Base-by-base conservation (phyloP, 2,113 vertebrate genomes). In the Sturnira hondurensis region DNA sequence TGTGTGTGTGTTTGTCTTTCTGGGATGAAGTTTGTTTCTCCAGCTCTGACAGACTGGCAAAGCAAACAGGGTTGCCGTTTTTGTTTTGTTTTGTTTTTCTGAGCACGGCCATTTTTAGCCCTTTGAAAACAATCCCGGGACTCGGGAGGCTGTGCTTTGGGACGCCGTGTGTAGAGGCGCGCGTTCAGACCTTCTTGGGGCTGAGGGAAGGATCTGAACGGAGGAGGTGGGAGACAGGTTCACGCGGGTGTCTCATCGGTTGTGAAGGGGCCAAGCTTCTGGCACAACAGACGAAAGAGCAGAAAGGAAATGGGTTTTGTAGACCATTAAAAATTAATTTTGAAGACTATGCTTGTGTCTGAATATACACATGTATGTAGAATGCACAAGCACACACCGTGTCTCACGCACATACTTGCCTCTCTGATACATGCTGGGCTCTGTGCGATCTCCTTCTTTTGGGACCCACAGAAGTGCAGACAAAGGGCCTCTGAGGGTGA, bases 21-120 rank as follows among this genome's bases (percentile, higher is more conserved):
- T 80, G 95, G 92, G 95, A 96, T 95, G 93, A 86, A 96, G 96
- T 97, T 96, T 97, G 94, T 98, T 98, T 97, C 95, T 87, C 91
- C 92, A 96, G 95, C 96, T 97, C 95, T 96, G 97, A 97, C 97
- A 97, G 97, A 96, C 96, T 95, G 97, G 96, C 92, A 94, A 97
- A 95, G 88, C 96, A 97, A 97, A 97, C 97, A 96, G 92, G 96
- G 96, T 92, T 97, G 97, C 94, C 95, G 96, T 97, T 97, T 97
- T 97, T 97, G 95, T 96, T 97, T 97, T 97, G 96, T 96, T 97
- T 97, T 97, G 94, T 97, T 97, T 97, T 96, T 86, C 71, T 58
- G 96, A 97, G 95, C 45, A 24, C 56, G 91, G 81, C 97, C 82
- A 95, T 97, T 97, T 97, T 97, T 97, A 97, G 97, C 94, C 97